Evolutionary conservation across 2,113 vertebrate species (phyloP).

Genomic region (Agelaius tricolor): DNA sequence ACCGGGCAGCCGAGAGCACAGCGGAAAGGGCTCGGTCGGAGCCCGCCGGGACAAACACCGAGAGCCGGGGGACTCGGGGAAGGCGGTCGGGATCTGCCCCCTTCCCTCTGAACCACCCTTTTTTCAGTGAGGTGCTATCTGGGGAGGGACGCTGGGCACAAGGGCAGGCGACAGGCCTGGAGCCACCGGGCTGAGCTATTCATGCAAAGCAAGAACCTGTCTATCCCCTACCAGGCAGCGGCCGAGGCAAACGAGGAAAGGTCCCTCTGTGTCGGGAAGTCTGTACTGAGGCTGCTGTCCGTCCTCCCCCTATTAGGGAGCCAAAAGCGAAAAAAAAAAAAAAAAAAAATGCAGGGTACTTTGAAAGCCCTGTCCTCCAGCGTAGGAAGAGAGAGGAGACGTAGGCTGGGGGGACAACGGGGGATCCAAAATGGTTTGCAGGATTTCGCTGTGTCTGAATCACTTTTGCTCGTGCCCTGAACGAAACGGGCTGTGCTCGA

Average conservation of each 20-base stretch:
- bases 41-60: background rate
- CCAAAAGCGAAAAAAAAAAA: background rate
- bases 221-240: background rate
- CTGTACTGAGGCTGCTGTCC: background rate
- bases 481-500: background rate
- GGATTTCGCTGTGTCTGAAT: background rate
- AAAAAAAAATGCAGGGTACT: background rate
- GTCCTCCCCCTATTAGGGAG: background rate
- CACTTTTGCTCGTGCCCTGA: background rate
- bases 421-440: background rate
- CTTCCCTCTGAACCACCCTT: background rate
- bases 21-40: background rate
- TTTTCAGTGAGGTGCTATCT: background rate
- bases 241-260: background rate
- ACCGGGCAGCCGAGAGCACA: background rate
- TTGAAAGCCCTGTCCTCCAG: background rate
- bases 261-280: background rate
- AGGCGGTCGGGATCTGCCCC: accelerated
- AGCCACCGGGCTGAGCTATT: background rate
- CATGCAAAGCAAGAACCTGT: background rate
- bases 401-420: no score
- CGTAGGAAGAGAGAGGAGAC: background rate
- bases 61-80: accelerated
- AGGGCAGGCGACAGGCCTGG: background rate
- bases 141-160: no score